Base-by-base conservation (phyloP, 2,113 vertebrate genomes). In the Antigone vipio region DNA sequence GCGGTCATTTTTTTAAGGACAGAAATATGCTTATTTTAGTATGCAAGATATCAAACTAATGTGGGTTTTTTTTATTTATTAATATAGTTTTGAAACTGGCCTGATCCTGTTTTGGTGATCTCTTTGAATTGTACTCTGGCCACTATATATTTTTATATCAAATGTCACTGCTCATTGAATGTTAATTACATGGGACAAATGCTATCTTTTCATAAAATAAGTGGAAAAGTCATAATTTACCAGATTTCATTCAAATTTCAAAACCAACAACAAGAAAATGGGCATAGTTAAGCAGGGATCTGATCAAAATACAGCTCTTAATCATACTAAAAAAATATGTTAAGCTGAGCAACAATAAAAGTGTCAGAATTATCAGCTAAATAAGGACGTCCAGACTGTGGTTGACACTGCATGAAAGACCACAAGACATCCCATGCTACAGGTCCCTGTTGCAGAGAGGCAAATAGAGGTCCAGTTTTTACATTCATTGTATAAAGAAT, bases 321-420 rank as follows among this genome's bases (percentile, higher is more conserved):
- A 92, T 93, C 92, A 83, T 79, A 95, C 67, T 88, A 89, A 85
- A 68, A 44, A 67, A 77, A 68, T 5, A 4, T 83, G 35, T 93
- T 92, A 95, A 83, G 49, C 60, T 95, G 55, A 34, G 21, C 74
- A 91, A 72, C 9, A 34, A 60, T 86, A 92, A 67, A 91, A 88
- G 69, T 66, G 9, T 87, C 86, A 93, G 90, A 96, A 95, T 90
- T 53, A 91, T 55, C 73, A 96, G 87, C 91, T 96, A 96, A 95
- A 64, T 79, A 52, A 62, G 34, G 15, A 85, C 32, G 24, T 62
- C 27, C 26, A 68, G 38, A 19, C 38, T 16, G 34, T 44, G 16
- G 9, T 1, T 62, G 42, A 50, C 52, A 22, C 71, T 72, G 50
- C 14, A 34, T 26, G 56, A 44, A 82, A 34, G 52, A 40, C 35